Conservation (phyloP, 2,797 vertebrate species). For the Taenioides sp. region DNA sequence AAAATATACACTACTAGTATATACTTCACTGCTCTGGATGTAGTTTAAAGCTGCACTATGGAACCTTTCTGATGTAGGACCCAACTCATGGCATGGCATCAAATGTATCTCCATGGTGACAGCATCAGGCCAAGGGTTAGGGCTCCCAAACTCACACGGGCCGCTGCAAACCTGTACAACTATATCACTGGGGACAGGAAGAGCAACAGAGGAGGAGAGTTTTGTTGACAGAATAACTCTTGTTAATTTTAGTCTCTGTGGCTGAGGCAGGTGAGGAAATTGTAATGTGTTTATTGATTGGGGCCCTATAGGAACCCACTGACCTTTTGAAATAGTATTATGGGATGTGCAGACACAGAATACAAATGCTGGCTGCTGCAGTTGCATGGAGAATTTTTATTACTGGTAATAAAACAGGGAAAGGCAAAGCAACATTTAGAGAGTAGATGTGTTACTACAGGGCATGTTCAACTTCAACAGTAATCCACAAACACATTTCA, state of each 20-base stretch:
- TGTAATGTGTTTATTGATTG: not conserved
- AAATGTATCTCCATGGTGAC: too few species aligned
- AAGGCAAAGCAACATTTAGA: not conserved
- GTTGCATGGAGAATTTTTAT: not conserved
- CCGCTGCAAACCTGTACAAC: too few species aligned
- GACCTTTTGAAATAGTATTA: constrained; percentile 5
- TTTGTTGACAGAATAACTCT: not conserved
- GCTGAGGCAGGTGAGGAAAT: not conserved
- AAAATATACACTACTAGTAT: too few species aligned
- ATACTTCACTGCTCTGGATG: too few species aligned
- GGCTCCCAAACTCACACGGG: too few species aligned
- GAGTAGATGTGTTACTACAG: not conserved
- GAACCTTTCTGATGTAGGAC: too few species aligned
- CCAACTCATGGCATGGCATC: too few species aligned
- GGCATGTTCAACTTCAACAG: not conserved
- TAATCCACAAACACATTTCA: not conserved
- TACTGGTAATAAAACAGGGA: not conserved
- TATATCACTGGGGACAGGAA: too few species aligned
- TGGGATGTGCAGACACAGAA: constrained; percentile 5
- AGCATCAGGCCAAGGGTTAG: too few species aligned
- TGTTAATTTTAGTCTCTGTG: not conserved
- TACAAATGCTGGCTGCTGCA: not conserved
- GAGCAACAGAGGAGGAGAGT: not conserved
- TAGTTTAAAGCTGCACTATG: too few species aligned
- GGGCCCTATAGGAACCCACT: not conserved